These are phyloP conservation scores for Glossophaga mutica DNA, from an alignment of 2,797 vertebrate species.

Conservation along the genomic window DNA sequence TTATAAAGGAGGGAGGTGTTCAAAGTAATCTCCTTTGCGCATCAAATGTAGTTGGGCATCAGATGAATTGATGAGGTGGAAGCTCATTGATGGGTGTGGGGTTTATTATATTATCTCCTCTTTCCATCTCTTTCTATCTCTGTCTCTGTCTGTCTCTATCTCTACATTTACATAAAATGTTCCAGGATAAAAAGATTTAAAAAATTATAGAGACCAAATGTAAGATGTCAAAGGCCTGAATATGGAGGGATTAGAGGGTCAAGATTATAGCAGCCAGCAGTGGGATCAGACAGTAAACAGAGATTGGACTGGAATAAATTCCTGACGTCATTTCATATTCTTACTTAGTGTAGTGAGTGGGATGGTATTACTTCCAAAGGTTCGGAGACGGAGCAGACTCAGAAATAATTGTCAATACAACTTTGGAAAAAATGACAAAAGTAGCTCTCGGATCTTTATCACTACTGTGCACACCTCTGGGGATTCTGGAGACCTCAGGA, in stretches of 20 bases:
- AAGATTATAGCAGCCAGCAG: not conserved
- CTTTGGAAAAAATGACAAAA: slow-evolving; percentile 9
- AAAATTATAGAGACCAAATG: not conserved
- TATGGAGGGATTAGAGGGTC: not conserved
- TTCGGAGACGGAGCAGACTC: not conserved
- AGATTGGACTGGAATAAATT: not conserved
- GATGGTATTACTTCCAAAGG: not conserved
- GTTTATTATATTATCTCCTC: not conserved
- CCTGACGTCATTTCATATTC: not conserved
- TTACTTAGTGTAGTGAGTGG: not conserved
- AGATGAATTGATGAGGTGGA: not conserved
- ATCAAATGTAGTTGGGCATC: not conserved
- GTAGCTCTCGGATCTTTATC: not conserved
- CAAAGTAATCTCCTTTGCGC: not conserved
- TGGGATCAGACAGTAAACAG: not conserved
- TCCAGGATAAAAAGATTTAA: not conserved
- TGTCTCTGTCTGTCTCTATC: not conserved
- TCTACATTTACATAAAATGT: not conserved
- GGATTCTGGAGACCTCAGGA: not conserved
- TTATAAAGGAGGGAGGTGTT: not conserved
- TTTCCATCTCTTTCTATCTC: not conserved
- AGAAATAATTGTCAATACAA: not conserved
- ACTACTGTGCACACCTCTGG: not conserved
- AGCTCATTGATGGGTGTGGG: not conserved
- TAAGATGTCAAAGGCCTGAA: not conserved